Evolutionary conservation across 2,797 vertebrate species (phyloP), one percentile per base, ranked within the genome.

Genomic region (Acestrorhynchus altus): DNA sequence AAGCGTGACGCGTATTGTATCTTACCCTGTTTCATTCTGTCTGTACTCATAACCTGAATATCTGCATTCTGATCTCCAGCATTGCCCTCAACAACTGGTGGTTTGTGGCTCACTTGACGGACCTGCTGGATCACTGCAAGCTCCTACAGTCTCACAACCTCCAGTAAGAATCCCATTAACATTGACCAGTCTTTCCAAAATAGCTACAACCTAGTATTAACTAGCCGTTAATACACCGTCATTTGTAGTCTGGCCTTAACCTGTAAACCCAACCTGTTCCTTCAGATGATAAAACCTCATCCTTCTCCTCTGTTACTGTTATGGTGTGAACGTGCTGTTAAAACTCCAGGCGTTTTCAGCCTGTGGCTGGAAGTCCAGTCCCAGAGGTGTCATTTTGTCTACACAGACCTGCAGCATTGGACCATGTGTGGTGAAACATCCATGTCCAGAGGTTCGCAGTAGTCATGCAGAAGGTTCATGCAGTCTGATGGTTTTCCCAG

Each of bases 1-100:
- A n/a, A n/a, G n/a, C n/a, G n/a, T n/a, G n/a, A n/a, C n/a, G n/a
- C n/a, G n/a, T n/a, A n/a, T n/a, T n/a, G n/a, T n/a, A n/a, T n/a
- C n/a, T n/a, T n/a, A n/a, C n/a, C n/a, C n/a, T n/a, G n/a, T n/a
- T n/a, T n/a, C n/a, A n/a, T n/a, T 28, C 51, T 42, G 5, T 3
- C 49, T 44, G n/a, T 10, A 47, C 13, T 7, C 2, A 47, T 63
- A 28, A 15, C 56, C 1, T 72, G 16, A n/a, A 46, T 6, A 18
- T 68, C 0, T 63, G 51, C 63, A 2, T 63, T 46, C 57, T 16
- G 40, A 46, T 70, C 7, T 54, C 31, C 89, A 99, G 98, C 91
- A 95, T 98, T 51, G 95, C 95, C 56, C 91, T 99, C 79, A 98
- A 96, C 93, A 98, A 98, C 92, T 98, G 97, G 97, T 99, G 98